Conservation (phyloP, 2,888 invertebrate species). For the Drosophila histrio region DNA sequence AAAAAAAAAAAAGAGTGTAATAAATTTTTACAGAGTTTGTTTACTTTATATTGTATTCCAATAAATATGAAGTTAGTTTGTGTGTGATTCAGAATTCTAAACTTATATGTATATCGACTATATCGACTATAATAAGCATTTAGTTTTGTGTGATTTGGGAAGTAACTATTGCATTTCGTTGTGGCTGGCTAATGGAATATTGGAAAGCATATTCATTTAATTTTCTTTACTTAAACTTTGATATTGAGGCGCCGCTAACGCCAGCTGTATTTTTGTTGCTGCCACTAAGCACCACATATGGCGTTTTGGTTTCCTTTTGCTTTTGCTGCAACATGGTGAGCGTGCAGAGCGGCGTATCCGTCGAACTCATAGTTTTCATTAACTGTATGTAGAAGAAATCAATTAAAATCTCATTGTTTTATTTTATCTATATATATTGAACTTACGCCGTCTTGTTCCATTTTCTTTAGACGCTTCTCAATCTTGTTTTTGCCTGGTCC, state of each 20-base stretch:
- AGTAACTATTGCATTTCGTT: conserved; percentile 76
- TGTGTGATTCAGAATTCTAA: conserved; percentile 31
- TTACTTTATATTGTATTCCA: not conserved
- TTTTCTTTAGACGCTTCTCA: conserved; percentile 97
- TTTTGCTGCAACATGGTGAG: conserved; percentile 97
- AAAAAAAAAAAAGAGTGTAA: not conserved
- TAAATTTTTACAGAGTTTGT: not conserved
- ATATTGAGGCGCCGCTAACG: conserved; percentile 80
- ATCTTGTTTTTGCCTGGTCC: conserved; percentile 99
- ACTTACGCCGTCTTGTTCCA: conserved; percentile 93
- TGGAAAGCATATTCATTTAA: not conserved
- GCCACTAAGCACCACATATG: conserved; percentile 96
- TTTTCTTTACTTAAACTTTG: conserved; percentile 80
- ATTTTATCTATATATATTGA: not conserved
- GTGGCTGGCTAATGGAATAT: conserved; percentile 31
- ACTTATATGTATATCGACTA: conserved; percentile 33
- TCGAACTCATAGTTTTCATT: conserved; percentile 99
- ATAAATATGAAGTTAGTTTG: conserved; percentile 11
- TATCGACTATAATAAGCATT: conserved; percentile 44
- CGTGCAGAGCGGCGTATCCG: conserved; percentile 98
- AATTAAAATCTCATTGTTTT: not conserved
- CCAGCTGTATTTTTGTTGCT: conserved; percentile 87
- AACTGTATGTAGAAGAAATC: conserved; percentile 85
- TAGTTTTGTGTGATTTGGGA: conserved; percentile 51
- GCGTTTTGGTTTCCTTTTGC: conserved; percentile 96